Evolutionary conservation across 2,113 vertebrate genomes (phyloP), one percentile per base, ranked within the genome.

Genomic region (Globicephala melas): DNA sequence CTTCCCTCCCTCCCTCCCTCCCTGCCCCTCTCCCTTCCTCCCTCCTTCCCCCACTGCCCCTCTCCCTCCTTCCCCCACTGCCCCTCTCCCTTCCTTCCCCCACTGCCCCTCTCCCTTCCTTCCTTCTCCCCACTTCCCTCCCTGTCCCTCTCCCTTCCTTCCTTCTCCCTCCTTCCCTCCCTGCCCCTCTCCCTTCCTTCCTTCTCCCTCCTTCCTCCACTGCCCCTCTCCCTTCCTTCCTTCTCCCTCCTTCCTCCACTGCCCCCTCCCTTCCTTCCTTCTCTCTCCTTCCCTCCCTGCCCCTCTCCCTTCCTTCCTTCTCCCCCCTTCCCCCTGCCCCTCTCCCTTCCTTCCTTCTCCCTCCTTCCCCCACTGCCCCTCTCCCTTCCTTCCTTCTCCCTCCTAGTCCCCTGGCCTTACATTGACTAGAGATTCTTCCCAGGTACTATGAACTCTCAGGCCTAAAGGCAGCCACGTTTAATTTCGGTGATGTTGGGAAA

Each of bases 161-260:
- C 38, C 38, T 4, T 38, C 4, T 38, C 4, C 6, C 41, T 7
- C 6, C 41, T 1, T 41, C 41, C 41, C 41, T 1, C 41, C 1
- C 6, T 41, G 41, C 41, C 41, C 41, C 41, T 41, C 41, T 41
- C 41, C 23, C 23, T 70, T 67, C 44, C 21, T 91, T 23, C 44
- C 23, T 36, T 15, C 15, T 67, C 63, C 2, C 3, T 13, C 8
- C 14, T 17, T 5, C 38, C 38, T 0, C 5, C 5, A 1, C 38
- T 41, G 38, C 38, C 38, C 38, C 38, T 38, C 38, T 38, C 38
- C 38, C 38, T 38, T 38, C 4, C 38, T 38, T 5, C 38, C 23
- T 36, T 15, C 17, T 7, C 41, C 41, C 41, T 6, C 6, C 6
- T 1, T 41, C 41, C 41, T 6, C 7, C 5, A 5, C 38, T 41